Evolutionary conservation across 2,797 vertebrate genomes (phyloP).

Genomic region (Sebastiscus tertius): DNA sequence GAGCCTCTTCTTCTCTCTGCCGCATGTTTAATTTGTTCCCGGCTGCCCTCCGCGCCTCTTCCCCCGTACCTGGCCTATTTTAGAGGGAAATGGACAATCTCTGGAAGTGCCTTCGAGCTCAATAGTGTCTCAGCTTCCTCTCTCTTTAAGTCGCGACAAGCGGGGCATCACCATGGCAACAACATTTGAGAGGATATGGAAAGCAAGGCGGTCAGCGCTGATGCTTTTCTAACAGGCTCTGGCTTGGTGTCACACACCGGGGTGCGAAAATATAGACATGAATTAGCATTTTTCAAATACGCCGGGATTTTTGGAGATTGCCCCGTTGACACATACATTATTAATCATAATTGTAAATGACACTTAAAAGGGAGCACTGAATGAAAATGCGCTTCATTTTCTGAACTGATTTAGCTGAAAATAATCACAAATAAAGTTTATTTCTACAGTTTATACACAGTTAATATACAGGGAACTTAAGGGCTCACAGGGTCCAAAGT

Average conservation of each 20-base stretch:
- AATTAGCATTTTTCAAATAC: slow-evolving; percentile 50
- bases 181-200: slow-evolving; percentile 54
- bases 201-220: slow-evolving; percentile 50
- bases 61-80: slow-evolving; percentile 50
- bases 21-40: slow-evolving; percentile 55
- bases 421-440: not conserved
- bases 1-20: slow-evolving; percentile 36
- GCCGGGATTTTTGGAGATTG: not conserved
- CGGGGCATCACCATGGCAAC: slow-evolving; percentile 78
- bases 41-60: slow-evolving; percentile 25
- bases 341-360: not conserved
- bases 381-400: not conserved
- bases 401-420: not conserved
- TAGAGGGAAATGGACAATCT: slow-evolving; percentile 64
- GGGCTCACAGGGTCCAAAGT: not conserved
- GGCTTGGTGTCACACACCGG: slow-evolving; percentile 56
- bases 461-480: too few species aligned
- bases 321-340: not conserved
- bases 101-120: slow-evolving; percentile 61
- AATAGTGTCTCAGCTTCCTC: slow-evolving; percentile 48
- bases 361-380: not conserved
- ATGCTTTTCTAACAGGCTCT: slow-evolving; percentile 44
- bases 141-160: slow-evolving; percentile 61
- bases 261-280: slow-evolving; percentile 19
- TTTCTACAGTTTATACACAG: not conserved